A percentile compares a stretch with the other conserved stretches of the same genome.
phyloP scores from a whole-genome alignment of 2,797 vertebrate genomes.

The Anniella stebbinsi region DNA sequence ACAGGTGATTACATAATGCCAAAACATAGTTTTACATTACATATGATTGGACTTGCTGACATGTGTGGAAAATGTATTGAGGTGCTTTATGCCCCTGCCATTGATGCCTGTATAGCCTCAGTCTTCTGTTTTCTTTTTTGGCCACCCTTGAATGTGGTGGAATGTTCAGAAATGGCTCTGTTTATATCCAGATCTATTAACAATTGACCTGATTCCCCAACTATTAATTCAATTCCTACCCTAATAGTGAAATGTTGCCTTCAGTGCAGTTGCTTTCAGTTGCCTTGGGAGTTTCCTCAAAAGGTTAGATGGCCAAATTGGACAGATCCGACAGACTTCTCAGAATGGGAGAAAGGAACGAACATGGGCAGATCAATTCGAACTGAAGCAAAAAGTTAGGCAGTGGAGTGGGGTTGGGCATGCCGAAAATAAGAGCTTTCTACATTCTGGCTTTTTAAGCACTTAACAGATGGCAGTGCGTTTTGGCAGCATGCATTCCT shows the following conservation, averaged over 20 bases:
- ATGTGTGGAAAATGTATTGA: neutral
- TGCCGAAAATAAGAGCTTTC: neutral
- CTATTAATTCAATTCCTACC: neutral
- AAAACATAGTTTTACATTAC: neutral
- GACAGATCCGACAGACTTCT: neutral
- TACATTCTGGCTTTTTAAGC: slow-evolving; percentile 30
- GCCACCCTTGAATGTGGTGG: neutral
- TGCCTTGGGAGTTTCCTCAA: neutral
- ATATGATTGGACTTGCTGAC: neutral
- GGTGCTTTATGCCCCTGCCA: neutral
- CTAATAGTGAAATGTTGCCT: neutral
- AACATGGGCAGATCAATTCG: neutral
- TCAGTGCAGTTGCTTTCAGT: neutral
- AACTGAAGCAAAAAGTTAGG: neutral
- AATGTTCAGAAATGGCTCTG: neutral
- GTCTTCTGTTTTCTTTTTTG: neutral
- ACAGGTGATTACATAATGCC: neutral
- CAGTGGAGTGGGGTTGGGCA: neutral
- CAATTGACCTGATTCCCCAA: neutral
- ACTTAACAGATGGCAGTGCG: slow-evolving; percentile 20
- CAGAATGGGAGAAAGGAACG: neutral
- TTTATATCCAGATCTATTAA: neutral
- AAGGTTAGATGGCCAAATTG: neutral
- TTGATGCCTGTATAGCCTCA: neutral
- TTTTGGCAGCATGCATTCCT: neutral